Base-by-base conservation (phyloP, 2,113 vertebrate genomes). In the Anoura caudifer region DNA sequence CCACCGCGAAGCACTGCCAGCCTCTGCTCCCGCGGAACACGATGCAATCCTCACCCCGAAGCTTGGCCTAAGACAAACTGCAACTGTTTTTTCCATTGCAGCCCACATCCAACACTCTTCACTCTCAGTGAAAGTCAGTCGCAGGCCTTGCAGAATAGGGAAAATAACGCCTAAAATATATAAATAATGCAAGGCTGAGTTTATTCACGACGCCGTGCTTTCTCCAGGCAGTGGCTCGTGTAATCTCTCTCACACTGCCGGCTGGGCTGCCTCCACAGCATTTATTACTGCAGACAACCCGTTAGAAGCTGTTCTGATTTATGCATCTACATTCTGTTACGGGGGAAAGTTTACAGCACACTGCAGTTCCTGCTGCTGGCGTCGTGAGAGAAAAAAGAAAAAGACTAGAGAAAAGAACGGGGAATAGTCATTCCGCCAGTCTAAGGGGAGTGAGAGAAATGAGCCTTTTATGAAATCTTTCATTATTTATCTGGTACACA, bases 141-240 rank as follows among this genome's bases (percentile, higher is more conserved):
- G 26, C 73, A 96, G 47, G 89, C 77, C 20, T 41, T 96, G 70
- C 16, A 97, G 96, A 75, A 97, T 2, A 75, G 59, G 97, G 95
- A 98, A 98, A 98, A 98, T 93, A 97, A 96, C 41, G 10, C 82
- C 97, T 93, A 69, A 98, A 97, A 96, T 95, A 98, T 95, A 97
- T 98, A 98, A 98, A 98, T 98, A 98, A 98, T 98, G 98, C 97
- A 98, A 96, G 95, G 82, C 88, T 94, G 96, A 96, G 96, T 98
- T 98, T 98, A 97, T 98, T 98, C 96, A 96, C 72, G 82, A 96
- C n/a, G 77, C 79, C 0, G 0, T 83, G 76, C 97, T 97, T 98
- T 98, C 97, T 97, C 43, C 88, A 87, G 94, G 96, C 98, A 94
- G 94, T n/a, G n/a, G 88, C 96, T 98, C 97, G 90, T 97, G 70